These are phyloP conservation scores for Margaritifera margaritifera DNA, from an alignment of 2,888 invertebrate species.

Conservation along the genomic window DNA sequence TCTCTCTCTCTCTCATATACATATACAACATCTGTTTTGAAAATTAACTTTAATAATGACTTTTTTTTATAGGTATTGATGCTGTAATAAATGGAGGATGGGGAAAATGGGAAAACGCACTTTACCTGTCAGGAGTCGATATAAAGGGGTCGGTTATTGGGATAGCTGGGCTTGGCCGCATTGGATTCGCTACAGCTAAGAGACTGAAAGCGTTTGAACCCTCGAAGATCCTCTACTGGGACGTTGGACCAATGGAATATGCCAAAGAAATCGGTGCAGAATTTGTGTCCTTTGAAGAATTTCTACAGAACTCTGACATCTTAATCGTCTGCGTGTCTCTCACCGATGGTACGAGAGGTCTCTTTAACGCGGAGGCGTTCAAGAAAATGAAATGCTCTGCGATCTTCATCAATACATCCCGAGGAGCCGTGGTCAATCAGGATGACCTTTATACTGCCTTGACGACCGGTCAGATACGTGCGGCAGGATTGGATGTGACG, in stretches of 20 bases:
- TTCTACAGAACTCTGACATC: constrained; percentile 87
- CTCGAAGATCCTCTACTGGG: constrained; percentile 82
- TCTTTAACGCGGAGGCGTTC: constrained; percentile 87
- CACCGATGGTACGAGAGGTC: constrained; percentile 80
- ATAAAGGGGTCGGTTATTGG: constrained; percentile 83
- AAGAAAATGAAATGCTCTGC: constrained; percentile 88
- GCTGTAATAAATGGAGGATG: constrained; percentile 81
- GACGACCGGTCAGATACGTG: constrained; percentile 80
- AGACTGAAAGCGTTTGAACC: constrained; percentile 85
- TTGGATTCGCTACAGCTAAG: constrained; percentile 81
- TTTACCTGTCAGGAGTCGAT: constrained; percentile 91
- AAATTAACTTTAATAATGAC: too few species aligned
- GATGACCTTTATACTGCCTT: constrained; percentile 84
- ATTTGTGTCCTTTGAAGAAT: constrained; percentile 81
- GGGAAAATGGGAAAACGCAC: constrained; percentile 79
- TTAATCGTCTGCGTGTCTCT: constrained; percentile 86
- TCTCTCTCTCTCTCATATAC: too few species aligned
- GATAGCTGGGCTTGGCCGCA: constrained; percentile 72
- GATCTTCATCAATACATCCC: constrained; percentile 89
- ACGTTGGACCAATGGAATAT: constrained; percentile 78
- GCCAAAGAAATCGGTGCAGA: constrained; percentile 78
- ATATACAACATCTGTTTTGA: too few species aligned
- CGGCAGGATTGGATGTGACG: constrained; percentile 92
- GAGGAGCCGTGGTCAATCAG: constrained; percentile 81
- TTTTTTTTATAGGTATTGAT: constrained; percentile 35